Evolutionary conservation across 1,140 invertebrate genomes (phyloP), one percentile per base, ranked within the genome.

Genomic region (Neodiprion virginianus): DNA sequence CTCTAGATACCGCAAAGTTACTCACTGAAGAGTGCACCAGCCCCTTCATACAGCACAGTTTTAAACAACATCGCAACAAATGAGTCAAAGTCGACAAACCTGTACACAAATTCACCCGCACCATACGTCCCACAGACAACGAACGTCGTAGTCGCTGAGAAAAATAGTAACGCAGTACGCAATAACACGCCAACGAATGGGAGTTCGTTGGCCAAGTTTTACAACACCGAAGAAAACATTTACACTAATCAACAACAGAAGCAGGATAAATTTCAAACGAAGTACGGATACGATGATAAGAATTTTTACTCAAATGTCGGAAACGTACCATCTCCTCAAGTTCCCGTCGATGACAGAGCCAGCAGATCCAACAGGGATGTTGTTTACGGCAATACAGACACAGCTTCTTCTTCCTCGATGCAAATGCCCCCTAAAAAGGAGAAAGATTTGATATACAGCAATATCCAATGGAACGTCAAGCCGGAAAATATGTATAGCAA

Each of bases 1-100:
- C 80, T 80, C 48, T 70, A 90, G 89, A 88, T 90, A 80, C 89
- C 89, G 69, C 89, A 90, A 85, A 90, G 89, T 85, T 89, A 89
- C 48, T 85, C 84, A 3, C 80, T 90, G 78, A 89, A 90, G 85
- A 84, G 83, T 47, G 85, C 88, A n/a, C 82, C 87, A 66, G 86
- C 86, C 71, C 89, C 89, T 66, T 90, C 89, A 11, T 91, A 89
- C 61, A 90, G 88, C 75, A 89, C 90, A 67, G 83, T 90, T 72
- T 82, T 90, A 66, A 88, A 89, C 50, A 89, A 86, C 75, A 75
- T 81, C 68, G 83, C 81, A 10, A 74, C 79, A 12, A 86, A 82
- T 71, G 84, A 88, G 11, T 8, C 53, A 66, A 87, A 87, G 74
- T 69, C 82, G 40, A 76, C 80, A 7, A 87, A 85, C 75, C 79